Evolutionary conservation across 2,888 invertebrate species (phyloP).

Genomic region (Odontocolon sp.): DNA sequence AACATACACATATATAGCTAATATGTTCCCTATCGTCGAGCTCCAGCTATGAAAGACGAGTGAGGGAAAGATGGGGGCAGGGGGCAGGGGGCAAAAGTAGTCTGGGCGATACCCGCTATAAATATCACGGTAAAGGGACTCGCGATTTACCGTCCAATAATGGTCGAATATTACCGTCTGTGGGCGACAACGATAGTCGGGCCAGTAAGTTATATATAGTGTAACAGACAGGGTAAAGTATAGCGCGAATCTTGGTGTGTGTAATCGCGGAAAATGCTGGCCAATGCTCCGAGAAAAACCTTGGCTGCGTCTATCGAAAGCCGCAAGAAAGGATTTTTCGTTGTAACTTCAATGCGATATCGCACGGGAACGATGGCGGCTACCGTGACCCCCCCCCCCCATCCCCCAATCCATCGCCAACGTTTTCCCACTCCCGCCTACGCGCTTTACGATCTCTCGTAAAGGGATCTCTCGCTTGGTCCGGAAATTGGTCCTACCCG

Average conservation of each 20-base stretch:
- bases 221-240: conserved; percentile 39
- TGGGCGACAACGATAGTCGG: conserved; percentile 68
- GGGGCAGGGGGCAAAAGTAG: conserved; percentile 24
- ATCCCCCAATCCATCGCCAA: no score
- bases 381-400: no score
- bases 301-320: not conserved
- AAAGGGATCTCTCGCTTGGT: no score
- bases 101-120: conserved; percentile 67
- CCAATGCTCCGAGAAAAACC: not conserved
- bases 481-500: conserved; percentile 65
- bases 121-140: conserved; percentile 77
- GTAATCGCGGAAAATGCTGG: conserved; percentile 9
- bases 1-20: conserved; percentile 60
- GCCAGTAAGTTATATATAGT: conserved; percentile 32
- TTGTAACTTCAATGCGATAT: conserved; percentile 18
- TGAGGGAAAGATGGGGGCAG: no score
- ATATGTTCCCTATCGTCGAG: conserved; percentile 70
- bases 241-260: conserved; percentile 16
- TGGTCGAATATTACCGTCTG: conserved; percentile 73
- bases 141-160: conserved; percentile 77
- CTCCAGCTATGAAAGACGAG: conserved; percentile 64
- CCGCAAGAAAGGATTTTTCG: conserved; percentile 21
- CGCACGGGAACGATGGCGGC: conserved; percentile 20
- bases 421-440: no score
- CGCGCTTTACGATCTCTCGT: conserved; percentile 64